These are phyloP conservation scores for Chaenodraco wilsoni DNA, from an alignment of 2,797 vertebrate genomes.

Conservation along the genomic window DNA sequence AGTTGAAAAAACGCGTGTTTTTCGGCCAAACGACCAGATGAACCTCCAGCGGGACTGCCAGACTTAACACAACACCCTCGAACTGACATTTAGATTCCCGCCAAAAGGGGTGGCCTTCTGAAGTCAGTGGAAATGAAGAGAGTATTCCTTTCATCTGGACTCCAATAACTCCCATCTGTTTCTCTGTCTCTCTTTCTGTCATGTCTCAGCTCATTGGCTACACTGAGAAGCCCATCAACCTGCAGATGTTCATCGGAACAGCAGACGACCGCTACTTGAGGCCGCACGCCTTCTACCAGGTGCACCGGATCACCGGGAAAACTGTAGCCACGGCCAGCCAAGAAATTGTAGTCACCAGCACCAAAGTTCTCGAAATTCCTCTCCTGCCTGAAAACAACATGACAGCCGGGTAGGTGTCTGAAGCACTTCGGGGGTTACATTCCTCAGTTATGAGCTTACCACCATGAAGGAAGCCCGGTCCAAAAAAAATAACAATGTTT, in stretches of 20 bases:
- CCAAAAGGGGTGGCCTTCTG: constrained; percentile 49
- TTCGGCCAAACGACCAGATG: constrained; percentile 64
- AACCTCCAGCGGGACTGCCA: constrained; percentile 64
- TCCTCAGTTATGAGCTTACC: constrained; percentile 64
- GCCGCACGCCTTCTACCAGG: constrained; percentile 98
- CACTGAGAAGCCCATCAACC: constrained; percentile 94
- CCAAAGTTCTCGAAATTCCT: constrained; percentile 98
- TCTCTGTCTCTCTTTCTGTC: constrained; percentile 56
- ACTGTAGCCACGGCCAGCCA: constrained; percentile 98
- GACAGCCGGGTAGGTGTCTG: constrained; percentile 91
- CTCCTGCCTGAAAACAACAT: constrained; percentile 98
- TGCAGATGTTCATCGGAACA: constrained; percentile 99
- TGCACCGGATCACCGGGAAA: constrained; percentile 99
- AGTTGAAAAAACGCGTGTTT: constrained; percentile 58
- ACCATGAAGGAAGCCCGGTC: constrained; percentile 44
- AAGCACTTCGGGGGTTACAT: constrained; percentile 48
- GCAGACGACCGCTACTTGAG: constrained; percentile 97
- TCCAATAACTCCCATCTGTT: constrained; percentile 59
- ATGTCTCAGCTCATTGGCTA: constrained; percentile 93
- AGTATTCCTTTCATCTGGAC: constrained; percentile 54
- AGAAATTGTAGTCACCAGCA: constrained; percentile 94
- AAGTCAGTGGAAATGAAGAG: constrained; percentile 59
- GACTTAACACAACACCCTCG: constrained; percentile 62
- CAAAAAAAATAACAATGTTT: constrained; percentile 45
- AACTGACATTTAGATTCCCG: constrained; percentile 69